phyloP scores from a whole-genome alignment of 2,797 vertebrate species.

The Cirrhinus mrigala region DNA sequence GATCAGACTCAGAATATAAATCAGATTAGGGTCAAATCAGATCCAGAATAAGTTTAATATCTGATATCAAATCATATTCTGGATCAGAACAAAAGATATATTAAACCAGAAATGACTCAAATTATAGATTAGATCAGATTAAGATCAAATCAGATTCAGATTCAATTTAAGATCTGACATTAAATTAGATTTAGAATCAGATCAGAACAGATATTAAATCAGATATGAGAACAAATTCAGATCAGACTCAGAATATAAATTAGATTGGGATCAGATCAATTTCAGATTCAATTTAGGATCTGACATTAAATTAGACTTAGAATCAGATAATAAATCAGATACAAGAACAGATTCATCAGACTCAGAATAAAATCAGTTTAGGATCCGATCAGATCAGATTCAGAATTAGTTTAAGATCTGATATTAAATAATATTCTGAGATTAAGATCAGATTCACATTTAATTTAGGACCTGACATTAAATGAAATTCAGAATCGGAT shows the following conservation, averaged over 20 bases:
- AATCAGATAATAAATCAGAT: not conserved
- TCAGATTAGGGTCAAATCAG: no score
- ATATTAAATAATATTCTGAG: not conserved
- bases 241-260: not conserved
- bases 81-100: not conserved
- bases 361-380: not conserved
- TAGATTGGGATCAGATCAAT: not conserved
- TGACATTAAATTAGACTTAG: not conserved
- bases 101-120: not conserved
- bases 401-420: not conserved
- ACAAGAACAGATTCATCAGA: not conserved
- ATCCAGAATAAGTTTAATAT: not conserved
- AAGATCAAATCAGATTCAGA: not conserved
- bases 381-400: not conserved
- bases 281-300: no score
- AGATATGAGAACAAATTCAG: not conserved
- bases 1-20: not conserved
- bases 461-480: not conserved
- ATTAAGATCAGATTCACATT: not conserved
- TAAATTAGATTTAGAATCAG: not conserved
- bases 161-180: not conserved
- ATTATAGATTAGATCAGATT: not conserved
- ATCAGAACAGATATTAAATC: not conserved
- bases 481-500: not conserved
- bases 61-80: not conserved